Evolutionary conservation across 1,140 invertebrate species (phyloP).

Genomic region (Aphaenogaster ashmeadi): DNA sequence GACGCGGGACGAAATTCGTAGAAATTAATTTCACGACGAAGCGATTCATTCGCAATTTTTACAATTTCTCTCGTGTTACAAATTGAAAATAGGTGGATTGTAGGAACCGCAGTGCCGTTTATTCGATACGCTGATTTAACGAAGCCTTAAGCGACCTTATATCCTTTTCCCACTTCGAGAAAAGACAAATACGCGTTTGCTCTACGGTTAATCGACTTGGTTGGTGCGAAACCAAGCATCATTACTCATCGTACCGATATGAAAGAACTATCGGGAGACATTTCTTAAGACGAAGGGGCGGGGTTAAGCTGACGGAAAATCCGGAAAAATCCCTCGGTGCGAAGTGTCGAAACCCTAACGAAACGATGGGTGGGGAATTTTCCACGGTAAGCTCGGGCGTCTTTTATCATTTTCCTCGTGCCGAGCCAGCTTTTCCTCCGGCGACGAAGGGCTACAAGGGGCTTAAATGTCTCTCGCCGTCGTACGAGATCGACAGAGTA

Average conservation of each 20-base stretch:
- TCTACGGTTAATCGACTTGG: conserved; percentile 2
- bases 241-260: conserved; percentile 39
- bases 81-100: background rate
- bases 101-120: background rate
- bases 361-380: conserved; percentile 41
- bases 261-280: conserved; percentile 34
- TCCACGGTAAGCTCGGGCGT: conserved; percentile 42
- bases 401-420: conserved; percentile 59
- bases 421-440: conserved; percentile 38
- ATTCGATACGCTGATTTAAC: background rate
- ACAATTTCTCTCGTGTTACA: background rate
- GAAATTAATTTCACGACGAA: conserved; percentile 58
- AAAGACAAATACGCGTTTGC: background rate
- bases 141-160: background rate
- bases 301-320: conserved; percentile 55
- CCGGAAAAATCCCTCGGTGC: conserved; percentile 52
- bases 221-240: conserved; percentile 4
- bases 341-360: conserved; percentile 57
- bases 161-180: background rate
- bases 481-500: conserved; percentile 46
- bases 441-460: conserved; percentile 9
- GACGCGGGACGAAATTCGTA: conserved; percentile 28
- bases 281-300: conserved; percentile 27
- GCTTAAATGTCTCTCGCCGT: conserved; percentile 44
- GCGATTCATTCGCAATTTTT: conserved; percentile 39